phyloP scores from a whole-genome alignment of 2,888 invertebrate genomes.

The Tenthredo scrophulariae region DNA sequence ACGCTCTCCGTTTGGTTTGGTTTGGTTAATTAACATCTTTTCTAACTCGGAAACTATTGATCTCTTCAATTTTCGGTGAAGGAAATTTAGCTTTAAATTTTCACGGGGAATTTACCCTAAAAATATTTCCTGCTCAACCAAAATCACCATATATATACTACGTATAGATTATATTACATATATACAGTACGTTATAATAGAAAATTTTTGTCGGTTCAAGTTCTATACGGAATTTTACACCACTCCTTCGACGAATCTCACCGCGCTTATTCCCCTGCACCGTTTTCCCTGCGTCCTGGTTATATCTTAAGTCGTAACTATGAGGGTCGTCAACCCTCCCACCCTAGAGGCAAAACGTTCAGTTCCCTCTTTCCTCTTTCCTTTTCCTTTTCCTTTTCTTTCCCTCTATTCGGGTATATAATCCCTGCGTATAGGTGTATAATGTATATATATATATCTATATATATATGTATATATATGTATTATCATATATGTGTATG shows the following conservation, averaged over 20 bases:
- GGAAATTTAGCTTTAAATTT: no score
- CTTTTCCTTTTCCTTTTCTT: not conserved
- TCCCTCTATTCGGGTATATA: not conserved
- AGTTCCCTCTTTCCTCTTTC: not conserved
- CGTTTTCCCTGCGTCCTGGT: not conserved
- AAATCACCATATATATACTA: not conserved
- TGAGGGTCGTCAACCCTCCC: constrained; percentile 50
- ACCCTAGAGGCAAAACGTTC: constrained; percentile 5
- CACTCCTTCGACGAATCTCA: not conserved
- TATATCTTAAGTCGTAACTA: constrained; percentile 38
- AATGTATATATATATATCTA: not conserved
- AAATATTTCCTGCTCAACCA: no score
- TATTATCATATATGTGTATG: not conserved
- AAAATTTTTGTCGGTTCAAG: not conserved
- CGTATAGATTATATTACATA: not conserved
- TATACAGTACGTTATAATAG: not conserved
- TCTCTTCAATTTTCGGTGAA: no score
- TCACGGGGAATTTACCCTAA: no score
- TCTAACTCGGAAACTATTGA: no score
- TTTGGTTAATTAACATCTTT: no score
- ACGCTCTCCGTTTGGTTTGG: no score
- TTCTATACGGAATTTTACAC: not conserved
- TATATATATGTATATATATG: not conserved
- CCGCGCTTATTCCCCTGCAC: not conserved
- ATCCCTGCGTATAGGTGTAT: not conserved